Evolutionary conservation across 2,113 vertebrate genomes (phyloP).

Genomic region (Pteruthius melanotis): DNA sequence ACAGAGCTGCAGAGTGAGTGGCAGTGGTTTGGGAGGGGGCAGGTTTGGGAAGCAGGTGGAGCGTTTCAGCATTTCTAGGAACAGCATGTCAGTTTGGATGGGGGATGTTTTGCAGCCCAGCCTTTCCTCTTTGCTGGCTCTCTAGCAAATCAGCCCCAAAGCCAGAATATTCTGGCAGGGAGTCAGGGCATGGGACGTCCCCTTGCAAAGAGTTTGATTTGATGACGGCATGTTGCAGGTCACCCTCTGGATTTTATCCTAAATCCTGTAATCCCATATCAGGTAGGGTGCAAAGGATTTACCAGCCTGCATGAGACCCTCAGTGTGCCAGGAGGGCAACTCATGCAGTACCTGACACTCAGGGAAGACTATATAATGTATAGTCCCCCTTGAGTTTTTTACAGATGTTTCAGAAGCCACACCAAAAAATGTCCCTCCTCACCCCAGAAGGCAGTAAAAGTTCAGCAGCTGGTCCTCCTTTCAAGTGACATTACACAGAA

Average conservation of each 20-base stretch:
- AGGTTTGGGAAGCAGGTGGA: accelerated
- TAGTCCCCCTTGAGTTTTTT: accelerated
- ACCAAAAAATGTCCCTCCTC: neutral
- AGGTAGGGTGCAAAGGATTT: neutral
- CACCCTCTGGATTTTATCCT: neutral
- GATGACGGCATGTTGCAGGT: neutral
- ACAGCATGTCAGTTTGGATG: neutral
- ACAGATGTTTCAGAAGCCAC: neutral
- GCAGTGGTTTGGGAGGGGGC: neutral
- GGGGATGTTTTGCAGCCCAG: neutral
- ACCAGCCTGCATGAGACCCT: neutral
- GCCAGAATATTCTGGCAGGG: neutral
- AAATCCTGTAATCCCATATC: neutral
- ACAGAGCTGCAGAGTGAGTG: neutral
- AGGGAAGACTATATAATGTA: neutral
- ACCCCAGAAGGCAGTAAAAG: neutral
- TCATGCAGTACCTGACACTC: neutral
- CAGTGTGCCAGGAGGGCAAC: neutral
- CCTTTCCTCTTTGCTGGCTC: neutral
- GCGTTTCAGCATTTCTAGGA: neutral
- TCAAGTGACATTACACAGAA: neutral
- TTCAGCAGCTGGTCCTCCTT: neutral
- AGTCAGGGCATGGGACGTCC: neutral
- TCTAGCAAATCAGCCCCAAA: neutral
- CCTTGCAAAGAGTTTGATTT: neutral